Evolutionary conservation across 2,888 invertebrate species (phyloP).

Genomic region (Ecdyonurus torrentis): DNA sequence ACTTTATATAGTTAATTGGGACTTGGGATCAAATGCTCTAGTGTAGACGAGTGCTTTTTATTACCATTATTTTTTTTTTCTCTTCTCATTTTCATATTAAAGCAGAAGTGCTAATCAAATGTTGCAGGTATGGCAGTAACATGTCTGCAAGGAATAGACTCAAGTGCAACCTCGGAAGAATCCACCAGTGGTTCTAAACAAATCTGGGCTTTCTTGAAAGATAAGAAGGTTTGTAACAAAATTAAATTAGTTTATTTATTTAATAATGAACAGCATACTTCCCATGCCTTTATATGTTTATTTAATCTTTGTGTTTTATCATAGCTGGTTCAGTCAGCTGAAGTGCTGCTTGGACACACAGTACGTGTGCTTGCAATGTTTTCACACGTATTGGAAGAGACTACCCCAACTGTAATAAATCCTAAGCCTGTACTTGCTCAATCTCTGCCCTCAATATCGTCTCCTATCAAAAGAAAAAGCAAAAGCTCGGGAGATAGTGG

Average conservation of each 20-base stretch:
- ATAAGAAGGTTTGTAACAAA: conserved; percentile 13
- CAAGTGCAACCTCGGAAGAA: background rate
- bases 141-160: conserved; percentile 8
- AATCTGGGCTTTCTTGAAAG: conserved; percentile 7
- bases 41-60: too few species aligned
- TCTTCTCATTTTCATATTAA: too few species aligned
- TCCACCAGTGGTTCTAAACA: conserved; percentile 5
- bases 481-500: background rate
- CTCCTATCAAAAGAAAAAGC: conserved; percentile 12
- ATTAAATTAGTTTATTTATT: conserved; percentile 22
- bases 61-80: too few species aligned
- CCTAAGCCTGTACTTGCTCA: conserved; percentile 27
- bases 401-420: conserved; percentile 33
- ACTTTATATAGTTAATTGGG: too few species aligned
- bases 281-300: conserved; percentile 8
- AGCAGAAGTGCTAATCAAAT: background rate
- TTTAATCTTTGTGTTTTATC: conserved; percentile 8
- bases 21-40: too few species aligned
- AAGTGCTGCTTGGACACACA: conserved; percentile 47
- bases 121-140: conserved; percentile 12
- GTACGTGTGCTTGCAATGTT: conserved; percentile 55
- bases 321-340: conserved; percentile 35
- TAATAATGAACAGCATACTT: conserved; percentile 8
- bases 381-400: conserved; percentile 57
- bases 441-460: conserved; percentile 8